These are phyloP conservation scores for Margaritifera margaritifera DNA, from an alignment of 2,888 invertebrate species.

Conservation along the genomic window DNA sequence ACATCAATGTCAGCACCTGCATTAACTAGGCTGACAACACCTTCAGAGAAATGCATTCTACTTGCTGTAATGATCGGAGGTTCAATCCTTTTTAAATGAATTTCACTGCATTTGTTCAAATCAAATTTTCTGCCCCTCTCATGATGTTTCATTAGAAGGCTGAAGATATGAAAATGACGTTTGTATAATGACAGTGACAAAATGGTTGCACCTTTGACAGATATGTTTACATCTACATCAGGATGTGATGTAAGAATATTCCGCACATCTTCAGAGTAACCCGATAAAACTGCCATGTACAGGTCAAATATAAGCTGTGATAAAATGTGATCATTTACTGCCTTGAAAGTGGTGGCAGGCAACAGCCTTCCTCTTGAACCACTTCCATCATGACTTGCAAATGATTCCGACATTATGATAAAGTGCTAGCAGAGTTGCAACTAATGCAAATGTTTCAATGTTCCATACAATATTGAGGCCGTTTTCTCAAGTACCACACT, in stretches of 20 bases:
- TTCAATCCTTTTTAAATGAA: slow-evolving; percentile 68
- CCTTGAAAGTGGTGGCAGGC: slow-evolving; percentile 42
- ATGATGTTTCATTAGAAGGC: slow-evolving; percentile 64
- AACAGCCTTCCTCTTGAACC: slow-evolving; percentile 25
- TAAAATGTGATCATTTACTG: slow-evolving; percentile 50
- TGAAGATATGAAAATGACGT: slow-evolving; percentile 63
- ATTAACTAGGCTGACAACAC: slow-evolving; percentile 63
- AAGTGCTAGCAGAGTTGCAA: too few species aligned
- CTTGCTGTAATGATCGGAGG: slow-evolving; percentile 72
- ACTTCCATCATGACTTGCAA: too few species aligned
- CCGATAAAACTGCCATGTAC: slow-evolving; percentile 53
- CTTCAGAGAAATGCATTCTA: slow-evolving; percentile 67
- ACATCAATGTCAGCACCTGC: slow-evolving; percentile 68
- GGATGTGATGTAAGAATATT: slow-evolving; percentile 60
- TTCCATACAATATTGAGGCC: too few species aligned
- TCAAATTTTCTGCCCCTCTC: slow-evolving; percentile 61
- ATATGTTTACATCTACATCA: slow-evolving; percentile 65
- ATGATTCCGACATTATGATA: too few species aligned
- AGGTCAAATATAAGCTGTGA: slow-evolving; percentile 61
- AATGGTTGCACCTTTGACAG: slow-evolving; percentile 69
- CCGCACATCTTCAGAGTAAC: slow-evolving; percentile 54
- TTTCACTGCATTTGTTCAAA: slow-evolving; percentile 68
- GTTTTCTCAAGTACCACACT: too few species aligned
- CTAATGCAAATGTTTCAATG: too few species aligned
- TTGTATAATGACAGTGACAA: slow-evolving; percentile 70